phyloP scores from a whole-genome alignment of 2,113 vertebrate species.

The Poecile atricapillus region DNA sequence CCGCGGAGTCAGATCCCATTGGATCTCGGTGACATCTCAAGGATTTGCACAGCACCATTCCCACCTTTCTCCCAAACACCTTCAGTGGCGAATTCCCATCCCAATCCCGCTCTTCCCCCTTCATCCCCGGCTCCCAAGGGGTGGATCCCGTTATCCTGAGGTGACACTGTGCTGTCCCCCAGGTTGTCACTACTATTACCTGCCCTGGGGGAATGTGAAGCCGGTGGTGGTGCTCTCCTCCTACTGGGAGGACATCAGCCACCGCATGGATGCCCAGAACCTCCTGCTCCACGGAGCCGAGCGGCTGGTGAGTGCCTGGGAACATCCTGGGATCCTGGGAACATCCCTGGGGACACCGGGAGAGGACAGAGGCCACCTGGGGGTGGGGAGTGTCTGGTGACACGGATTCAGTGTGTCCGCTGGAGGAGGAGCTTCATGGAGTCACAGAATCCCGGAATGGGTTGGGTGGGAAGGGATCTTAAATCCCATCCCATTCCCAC shows the following conservation, averaged over 20 bases:
- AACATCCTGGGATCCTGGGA: not conserved
- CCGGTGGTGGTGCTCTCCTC: not conserved
- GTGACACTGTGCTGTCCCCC: not conserved
- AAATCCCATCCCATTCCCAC: not conserved
- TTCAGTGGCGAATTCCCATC: rapidly evolving
- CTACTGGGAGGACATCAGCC: not conserved
- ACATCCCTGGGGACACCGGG: not conserved
- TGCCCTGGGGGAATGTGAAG: not conserved
- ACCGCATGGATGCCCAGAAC: not conserved
- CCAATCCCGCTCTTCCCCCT: not conserved
- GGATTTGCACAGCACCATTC: not conserved
- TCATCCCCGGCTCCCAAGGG: not conserved
- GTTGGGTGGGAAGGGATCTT: not conserved
- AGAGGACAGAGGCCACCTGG: not conserved
- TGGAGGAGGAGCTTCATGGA: not conserved
- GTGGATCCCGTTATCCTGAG: not conserved
- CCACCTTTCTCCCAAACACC: not conserved
- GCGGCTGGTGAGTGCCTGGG: not conserved
- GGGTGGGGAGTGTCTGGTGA: not conserved
- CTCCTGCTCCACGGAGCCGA: not conserved
- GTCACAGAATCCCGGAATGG: too few species aligned
- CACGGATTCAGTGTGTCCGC: rapidly evolving
- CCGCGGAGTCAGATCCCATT: rapidly evolving
- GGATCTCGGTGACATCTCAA: not conserved
- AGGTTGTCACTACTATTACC: not conserved